Evolutionary conservation across 2,888 invertebrate genomes (phyloP).

Genomic region (Drosophila bunnanda): DNA sequence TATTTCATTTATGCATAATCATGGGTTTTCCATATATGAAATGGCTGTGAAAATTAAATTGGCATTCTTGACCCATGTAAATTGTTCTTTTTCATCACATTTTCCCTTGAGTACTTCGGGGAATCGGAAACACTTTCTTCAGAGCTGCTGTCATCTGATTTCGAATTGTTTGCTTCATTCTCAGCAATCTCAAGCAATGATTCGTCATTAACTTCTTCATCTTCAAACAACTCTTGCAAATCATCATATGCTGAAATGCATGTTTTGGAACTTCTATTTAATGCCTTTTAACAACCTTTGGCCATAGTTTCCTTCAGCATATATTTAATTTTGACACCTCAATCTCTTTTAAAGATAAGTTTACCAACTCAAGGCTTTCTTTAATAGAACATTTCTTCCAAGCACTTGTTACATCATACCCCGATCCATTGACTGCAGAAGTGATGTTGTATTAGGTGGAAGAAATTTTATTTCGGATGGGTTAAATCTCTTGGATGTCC

Average conservation of each 20-base stretch:
- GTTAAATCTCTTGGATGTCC: too few species aligned
- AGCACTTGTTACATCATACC: conserved; percentile 25
- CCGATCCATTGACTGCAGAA: too few species aligned
- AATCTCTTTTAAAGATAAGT: conserved; percentile 20
- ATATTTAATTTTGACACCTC: conserved; percentile 15
- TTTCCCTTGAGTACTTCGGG: too few species aligned
- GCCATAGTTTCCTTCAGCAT: background rate
- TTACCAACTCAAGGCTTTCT: conserved; percentile 25
- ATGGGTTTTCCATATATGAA: too few species aligned
- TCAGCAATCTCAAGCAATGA: conserved; percentile 4
- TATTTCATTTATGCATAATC: too few species aligned
- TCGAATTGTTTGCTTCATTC: conserved; percentile 3
- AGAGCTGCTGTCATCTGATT: too few species aligned
- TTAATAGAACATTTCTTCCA: conserved; percentile 24
- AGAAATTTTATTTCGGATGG: too few species aligned
- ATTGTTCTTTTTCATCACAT: too few species aligned
- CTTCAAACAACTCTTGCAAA: conserved; percentile 1
- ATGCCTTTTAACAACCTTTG: conserved; percentile 21
- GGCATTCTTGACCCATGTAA: too few species aligned
- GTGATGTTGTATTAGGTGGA: too few species aligned
- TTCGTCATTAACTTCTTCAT: background rate
- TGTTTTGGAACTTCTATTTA: conserved; percentile 20
- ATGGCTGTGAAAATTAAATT: too few species aligned
- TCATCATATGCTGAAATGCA: conserved; percentile 23
- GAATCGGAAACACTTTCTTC: too few species aligned